Conservation (phyloP, 2,888 invertebrate genomes). For the Spatulosminthurus flaviceps region DNA sequence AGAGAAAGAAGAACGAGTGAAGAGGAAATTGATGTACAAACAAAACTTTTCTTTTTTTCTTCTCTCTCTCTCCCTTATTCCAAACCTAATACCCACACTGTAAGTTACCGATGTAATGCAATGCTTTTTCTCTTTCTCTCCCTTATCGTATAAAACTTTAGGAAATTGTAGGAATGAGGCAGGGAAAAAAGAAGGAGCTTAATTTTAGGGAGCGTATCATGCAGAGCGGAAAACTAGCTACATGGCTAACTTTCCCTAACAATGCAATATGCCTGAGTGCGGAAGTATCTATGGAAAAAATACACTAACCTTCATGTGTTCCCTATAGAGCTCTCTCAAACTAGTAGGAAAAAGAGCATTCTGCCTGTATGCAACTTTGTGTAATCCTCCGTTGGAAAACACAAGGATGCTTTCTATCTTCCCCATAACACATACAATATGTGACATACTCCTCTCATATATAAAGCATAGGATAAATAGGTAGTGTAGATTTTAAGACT, state of each 20-base stretch:
- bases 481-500: conserved; percentile 6
- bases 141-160: conserved; percentile 16
- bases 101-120: not conserved
- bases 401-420: conserved; percentile 25
- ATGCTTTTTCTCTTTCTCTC: conserved; percentile 29
- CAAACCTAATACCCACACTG: conserved; percentile 1
- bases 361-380: not conserved
- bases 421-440: not conserved
- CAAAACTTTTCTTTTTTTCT: conserved; percentile 54
- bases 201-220: conserved; percentile 39
- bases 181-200: conserved; percentile 5
- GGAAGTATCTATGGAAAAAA: not conserved
- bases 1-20: conserved; percentile 39
- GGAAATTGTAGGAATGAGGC: not conserved
- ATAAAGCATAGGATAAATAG: conserved; percentile 17
- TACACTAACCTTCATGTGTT: too few relatives aligned
- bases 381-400: not conserved
- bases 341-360: not conserved
- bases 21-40: conserved; percentile 58
- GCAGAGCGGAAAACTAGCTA: conserved; percentile 51
- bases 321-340: not conserved
- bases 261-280: conserved; percentile 28
- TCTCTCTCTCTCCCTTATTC: conserved; percentile 22
- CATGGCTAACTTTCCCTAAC: conserved; percentile 29
- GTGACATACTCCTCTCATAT: not conserved